Base-by-base conservation (phyloP, 2,113 vertebrate genomes). In the Amblyornis subalaris region DNA sequence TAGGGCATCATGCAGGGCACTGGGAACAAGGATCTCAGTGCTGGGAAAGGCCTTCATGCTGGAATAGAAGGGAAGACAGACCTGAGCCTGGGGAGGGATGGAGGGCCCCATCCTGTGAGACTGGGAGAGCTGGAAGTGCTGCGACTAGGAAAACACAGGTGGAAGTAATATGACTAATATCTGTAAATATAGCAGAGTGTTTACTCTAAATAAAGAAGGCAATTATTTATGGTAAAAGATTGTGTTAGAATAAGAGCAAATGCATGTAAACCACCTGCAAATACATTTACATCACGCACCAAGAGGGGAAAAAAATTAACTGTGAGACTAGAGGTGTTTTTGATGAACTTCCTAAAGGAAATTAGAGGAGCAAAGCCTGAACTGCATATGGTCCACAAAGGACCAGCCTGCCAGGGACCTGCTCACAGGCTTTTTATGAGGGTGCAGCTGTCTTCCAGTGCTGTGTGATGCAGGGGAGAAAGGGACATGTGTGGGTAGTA, bases 121-220 rank as follows among this genome's bases (percentile, higher is more conserved):
- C 48, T 79, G 79, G 35, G 24, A 60, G 75, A 70, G 38, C 72
- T 83, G 60, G 36, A 74, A 65, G 65, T 75, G 81, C 48, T 64
- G 45, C 0, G 0, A 40, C 29, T 77, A 58, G 60, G 14, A 66
- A 85, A 90, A 80, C 62, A 72, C 54, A n/a, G n/a, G 54, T 90
- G 67, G 72, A 90, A 89, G 54, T 83, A 47, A 79, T 80, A 69
- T 66, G 88, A 70, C 23, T 93, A 57, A 57, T 95, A 71, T 23
- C 64, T 62, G 42, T 80, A 88, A 90, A 93, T 85, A 95, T 5
- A 66, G 71, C 13, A 25, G 57, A 81, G 51, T 84, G 75, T 95
- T 96, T 94, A 60, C 48, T 89, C 87, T 78, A 92, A 94, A 88
- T 93, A 96, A 92, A 92, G 82, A 69, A 87, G 62, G 65, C 51